Base-by-base conservation (phyloP, 2,797 vertebrate genomes). In the Hydrocynus forskahlii region DNA sequence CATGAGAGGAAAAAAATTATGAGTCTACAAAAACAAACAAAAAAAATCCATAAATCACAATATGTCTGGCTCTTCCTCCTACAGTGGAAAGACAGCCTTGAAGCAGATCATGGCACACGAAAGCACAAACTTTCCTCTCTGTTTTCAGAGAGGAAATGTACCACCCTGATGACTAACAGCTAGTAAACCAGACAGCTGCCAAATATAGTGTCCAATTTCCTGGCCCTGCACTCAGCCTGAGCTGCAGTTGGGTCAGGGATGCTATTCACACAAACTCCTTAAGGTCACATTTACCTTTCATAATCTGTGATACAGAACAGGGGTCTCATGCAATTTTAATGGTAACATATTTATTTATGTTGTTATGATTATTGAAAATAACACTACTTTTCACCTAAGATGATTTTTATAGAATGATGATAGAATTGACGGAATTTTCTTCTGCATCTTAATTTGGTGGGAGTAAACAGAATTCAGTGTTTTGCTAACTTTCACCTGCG, bases 81-180 rank as follows among this genome's bases (percentile, higher is more conserved):
- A 52, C 59, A 66, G 16, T 50, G 19, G 79, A 77, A 70, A 23
- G 8, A 38, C 45, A 38, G 77, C 16, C 16, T 12, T 38, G 29
- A 68, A 52, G 55, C 3, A 25, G 54, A 29, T 70, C 63, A 83
- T 7, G 63, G 69, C 66, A 38, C 59, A 81, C 48, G 79, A 70
- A 79, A 80, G 73, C 76, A 75, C 79, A 74, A 84, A 80, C 62
- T 76, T 50, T 16, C n/a, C n/a, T n/a, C 45, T 57, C 67, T 74
- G 77, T 84, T 76, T 80, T 54, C 67, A 75, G 29, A 74, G 71
- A 82, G 75, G 82, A 85, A 72, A 86, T 84, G 81, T 84, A 83
- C 82, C 81, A 80, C 82, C 80, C 82, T 76, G 55, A 83, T 68
- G 79, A 87, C 85, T 77, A 80, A 87, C 55, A 59, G 75, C 77